Base-by-base conservation (phyloP, 2,113 vertebrate genomes). In the Dipodomys merriami region DNA sequence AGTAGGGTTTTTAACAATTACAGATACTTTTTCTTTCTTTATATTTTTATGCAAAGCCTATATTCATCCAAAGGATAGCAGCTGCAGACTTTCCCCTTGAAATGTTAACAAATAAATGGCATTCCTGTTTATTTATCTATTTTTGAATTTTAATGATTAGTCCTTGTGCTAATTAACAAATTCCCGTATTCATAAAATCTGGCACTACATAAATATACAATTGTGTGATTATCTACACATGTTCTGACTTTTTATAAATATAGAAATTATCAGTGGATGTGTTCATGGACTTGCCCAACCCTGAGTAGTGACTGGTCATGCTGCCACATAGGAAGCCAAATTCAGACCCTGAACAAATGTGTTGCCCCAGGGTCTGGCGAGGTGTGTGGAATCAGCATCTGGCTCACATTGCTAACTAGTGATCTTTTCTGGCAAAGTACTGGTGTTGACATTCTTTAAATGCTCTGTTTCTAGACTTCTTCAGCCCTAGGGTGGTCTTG, bases 11-110 rank as follows among this genome's bases (percentile, higher is more conserved):
- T 95, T 91, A 97, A 97, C 97, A 96, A 97, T 96, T 97, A 64
- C n/a, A 91, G 89, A 95, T 93, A 96, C 72, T 97, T 97, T 97
- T 97, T 97, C 90, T 90, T 95, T 94, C 93, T 97, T 96, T 53
- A 77, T 78, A 76, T 97, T 96, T 97, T 93, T 94, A 65, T 96
- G 87, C 81, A 96, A 95, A 96, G 93, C 92, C 93, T 87, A 84
- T 82, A 94, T 97, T 97, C 97, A 96, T 97, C 96, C 96, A 97
- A 96, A 96, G 94, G 96, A 97, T 94, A 98, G 96, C 97, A 98
- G 97, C 97, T 98, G 97, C 96, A 95, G 95, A 97, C 88, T 93
- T 96, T 79, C 35, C 79, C 78, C 53, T 72, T 88, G 57, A 95
- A 97, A 96, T 95, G 76, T 93, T 96, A 97, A 96, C 93, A 96